Percentiles rank a stretch among this genome's conserved stretches.
These are phyloP conservation scores for Molossus molossus DNA, from an alignment of 2,797 vertebrate species.

Conservation along the genomic window DNA sequence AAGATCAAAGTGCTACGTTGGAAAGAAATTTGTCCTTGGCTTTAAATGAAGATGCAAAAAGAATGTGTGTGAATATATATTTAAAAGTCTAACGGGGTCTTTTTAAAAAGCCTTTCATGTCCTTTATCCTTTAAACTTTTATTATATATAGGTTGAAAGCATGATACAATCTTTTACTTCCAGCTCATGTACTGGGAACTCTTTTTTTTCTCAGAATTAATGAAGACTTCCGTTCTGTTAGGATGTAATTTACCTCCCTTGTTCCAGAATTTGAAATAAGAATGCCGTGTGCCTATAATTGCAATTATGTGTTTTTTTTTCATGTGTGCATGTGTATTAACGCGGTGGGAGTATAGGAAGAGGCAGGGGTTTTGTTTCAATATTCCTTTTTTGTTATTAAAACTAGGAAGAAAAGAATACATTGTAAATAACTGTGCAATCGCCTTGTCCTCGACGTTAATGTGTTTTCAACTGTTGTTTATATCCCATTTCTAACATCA, in stretches of 20 bases:
- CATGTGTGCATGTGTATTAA: not conserved
- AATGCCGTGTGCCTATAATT: not conserved
- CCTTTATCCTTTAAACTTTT: slow-evolving; percentile 76
- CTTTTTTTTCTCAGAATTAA: slow-evolving; percentile 54
- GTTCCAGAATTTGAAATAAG: slow-evolving; percentile 51
- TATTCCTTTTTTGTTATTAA: slow-evolving; percentile 13
- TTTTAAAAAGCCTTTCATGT: slow-evolving; percentile 72
- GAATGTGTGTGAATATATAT: slow-evolving; percentile 4
- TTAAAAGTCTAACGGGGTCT: slow-evolving; percentile 7
- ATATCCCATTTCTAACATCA: not conserved
- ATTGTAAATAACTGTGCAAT: not conserved
- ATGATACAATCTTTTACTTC: slow-evolving; percentile 62
- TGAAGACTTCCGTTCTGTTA: slow-evolving; percentile 17
- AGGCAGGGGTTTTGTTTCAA: not conserved
- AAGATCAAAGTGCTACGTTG: slow-evolving; percentile 59
- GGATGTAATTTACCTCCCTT: slow-evolving; percentile 53
- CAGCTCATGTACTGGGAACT: not conserved
- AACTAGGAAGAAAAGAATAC: not conserved
- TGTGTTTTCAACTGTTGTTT: slow-evolving; percentile 49
- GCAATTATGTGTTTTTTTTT: slow-evolving; percentile 33
- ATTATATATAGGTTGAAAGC: slow-evolving; percentile 72
- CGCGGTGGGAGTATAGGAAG: not conserved
- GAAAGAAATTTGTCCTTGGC: slow-evolving; percentile 52
- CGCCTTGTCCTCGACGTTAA: slow-evolving; percentile 13
- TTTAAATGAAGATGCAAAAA: slow-evolving; percentile 5